Evolutionary conservation across 2,113 vertebrate genomes (phyloP).

Genomic region (Lepus timidus): DNA sequence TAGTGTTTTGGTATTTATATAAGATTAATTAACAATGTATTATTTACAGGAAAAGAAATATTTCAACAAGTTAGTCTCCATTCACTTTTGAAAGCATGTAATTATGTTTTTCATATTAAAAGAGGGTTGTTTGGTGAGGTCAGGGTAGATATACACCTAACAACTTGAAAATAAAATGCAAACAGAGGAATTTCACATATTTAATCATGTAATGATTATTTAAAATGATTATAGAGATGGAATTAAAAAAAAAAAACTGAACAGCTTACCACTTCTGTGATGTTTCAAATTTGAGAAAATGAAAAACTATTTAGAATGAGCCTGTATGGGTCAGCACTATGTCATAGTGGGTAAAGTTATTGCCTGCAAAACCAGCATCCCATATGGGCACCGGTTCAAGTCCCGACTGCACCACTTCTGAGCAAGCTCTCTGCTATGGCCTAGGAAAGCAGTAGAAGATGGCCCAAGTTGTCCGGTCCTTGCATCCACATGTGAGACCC

Average conservation of each 20-base stretch:
- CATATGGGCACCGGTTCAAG: too few species aligned
- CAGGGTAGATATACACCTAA: not conserved
- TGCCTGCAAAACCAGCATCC: too few species aligned
- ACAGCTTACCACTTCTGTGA: not conserved
- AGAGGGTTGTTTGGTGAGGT: not conserved
- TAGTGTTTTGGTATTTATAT: conserved; percentile 8
- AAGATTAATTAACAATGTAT: not conserved
- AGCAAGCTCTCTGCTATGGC: too few species aligned
- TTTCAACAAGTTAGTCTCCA: not conserved
- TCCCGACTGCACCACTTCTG: too few species aligned
- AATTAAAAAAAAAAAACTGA: not conserved
- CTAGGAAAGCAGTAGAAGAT: too few species aligned
- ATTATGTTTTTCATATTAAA: not conserved
- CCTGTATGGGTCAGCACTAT: not conserved
- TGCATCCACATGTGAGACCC: too few species aligned
- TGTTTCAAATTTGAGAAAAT: not conserved
- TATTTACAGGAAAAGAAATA: not conserved
- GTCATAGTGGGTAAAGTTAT: too few species aligned
- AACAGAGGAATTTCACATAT: not conserved
- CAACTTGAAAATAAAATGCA: not conserved
- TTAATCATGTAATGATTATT: not conserved
- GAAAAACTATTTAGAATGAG: not conserved
- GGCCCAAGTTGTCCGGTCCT: too few species aligned
- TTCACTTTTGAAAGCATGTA: not conserved
- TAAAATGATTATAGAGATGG: not conserved